phyloP scores from a whole-genome alignment of 1,140 invertebrate species.

The Platyura marginata region DNA sequence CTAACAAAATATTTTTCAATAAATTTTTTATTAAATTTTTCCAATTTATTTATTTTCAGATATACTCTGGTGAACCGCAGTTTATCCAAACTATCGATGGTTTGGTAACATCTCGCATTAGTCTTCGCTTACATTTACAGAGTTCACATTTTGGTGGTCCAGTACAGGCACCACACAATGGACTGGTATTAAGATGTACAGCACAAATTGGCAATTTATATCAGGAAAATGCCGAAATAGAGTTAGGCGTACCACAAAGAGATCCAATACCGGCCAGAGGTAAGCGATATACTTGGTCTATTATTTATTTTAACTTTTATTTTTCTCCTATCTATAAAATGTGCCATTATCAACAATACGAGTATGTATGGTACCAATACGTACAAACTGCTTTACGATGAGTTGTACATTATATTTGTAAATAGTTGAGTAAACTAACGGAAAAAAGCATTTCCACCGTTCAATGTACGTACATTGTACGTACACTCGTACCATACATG shows the following conservation, averaged over 20 bases:
- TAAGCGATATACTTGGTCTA: conserved; percentile 18
- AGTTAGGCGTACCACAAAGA: conserved; percentile 27
- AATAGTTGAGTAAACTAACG: no score
- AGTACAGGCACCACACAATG: conserved; percentile 12
- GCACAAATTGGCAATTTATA: conserved; percentile 31
- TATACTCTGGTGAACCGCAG: conserved; percentile 12
- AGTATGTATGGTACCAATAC: no score
- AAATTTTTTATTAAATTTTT: background rate
- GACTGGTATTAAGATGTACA: conserved; percentile 29
- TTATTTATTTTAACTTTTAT: no score
- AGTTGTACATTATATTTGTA: no score
- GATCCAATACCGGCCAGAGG: conserved; percentile 36
- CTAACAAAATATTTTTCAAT: no score
- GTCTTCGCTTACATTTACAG: conserved; percentile 23
- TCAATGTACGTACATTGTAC: no score
- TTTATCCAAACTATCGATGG: conserved; percentile 20
- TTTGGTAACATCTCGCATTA: conserved; percentile 19
- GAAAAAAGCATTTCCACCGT: no score
- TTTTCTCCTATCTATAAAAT: no score
- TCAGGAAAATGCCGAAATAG: conserved; percentile 29
- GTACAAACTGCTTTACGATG: no score
- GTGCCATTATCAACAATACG: no score
- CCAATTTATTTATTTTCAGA: background rate
- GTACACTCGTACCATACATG: no score
- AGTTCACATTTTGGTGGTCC: conserved; percentile 13